phyloP scores from a whole-genome alignment of 2,797 vertebrate genomes.

The Pygocentrus nattereri region DNA sequence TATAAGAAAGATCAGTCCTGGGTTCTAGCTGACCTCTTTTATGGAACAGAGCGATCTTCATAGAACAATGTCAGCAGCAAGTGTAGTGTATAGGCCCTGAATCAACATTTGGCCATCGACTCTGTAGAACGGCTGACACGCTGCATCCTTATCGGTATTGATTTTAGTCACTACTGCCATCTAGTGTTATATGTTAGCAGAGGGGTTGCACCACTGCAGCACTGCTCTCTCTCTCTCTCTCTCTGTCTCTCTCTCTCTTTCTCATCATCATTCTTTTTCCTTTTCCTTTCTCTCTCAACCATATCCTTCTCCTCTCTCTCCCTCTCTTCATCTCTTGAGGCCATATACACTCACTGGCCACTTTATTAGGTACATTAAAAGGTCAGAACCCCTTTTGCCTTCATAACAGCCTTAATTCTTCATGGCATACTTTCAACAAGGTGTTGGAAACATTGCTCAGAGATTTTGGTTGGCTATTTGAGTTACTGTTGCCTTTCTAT shows the following conservation, averaged over 20 bases:
- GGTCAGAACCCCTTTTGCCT: too few relatives aligned
- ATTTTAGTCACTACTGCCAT: conserved; percentile 83
- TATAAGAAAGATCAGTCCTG: neutral
- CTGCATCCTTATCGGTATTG: conserved; percentile 57
- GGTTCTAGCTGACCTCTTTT: neutral
- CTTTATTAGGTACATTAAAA: too few relatives aligned
- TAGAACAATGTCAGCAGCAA: conserved; percentile 9
- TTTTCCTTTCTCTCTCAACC: neutral
- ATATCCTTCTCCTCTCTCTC: neutral
- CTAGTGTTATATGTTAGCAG: conserved; percentile 70
- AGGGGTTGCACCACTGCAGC: conserved; percentile 53
- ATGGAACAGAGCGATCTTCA: neutral
- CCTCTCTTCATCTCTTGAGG: neutral
- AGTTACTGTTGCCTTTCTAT: too few relatives aligned
- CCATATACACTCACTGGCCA: too few relatives aligned
- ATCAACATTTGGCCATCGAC: conserved; percentile 15
- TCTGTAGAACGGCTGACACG: conserved; percentile 13
- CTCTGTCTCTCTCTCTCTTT: neutral
- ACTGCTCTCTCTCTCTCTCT: conserved; percentile 6
- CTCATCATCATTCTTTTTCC: too few relatives aligned
- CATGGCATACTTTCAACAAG: too few relatives aligned
- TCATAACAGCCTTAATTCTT: too few relatives aligned
- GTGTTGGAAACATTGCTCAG: too few relatives aligned
- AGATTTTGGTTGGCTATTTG: too few relatives aligned
- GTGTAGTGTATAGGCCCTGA: neutral